Conservation (phyloP, 2,888 invertebrate genomes). For the Bruchidius siliquastri region DNA sequence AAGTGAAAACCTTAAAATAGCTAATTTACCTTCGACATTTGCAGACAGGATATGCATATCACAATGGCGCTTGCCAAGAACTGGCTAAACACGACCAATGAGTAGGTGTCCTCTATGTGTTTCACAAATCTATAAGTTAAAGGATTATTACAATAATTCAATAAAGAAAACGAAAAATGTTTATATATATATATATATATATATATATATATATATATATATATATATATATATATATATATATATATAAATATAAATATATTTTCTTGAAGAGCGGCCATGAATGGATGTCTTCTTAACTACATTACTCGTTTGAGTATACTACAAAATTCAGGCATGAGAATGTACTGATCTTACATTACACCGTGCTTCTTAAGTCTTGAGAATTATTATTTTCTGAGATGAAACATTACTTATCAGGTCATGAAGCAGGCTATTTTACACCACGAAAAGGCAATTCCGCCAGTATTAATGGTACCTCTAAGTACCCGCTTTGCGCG, state of each 20-base stretch:
- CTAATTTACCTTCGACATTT: slow-evolving; percentile 51
- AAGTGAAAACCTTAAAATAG: too few relatives aligned
- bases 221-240: too few relatives aligned
- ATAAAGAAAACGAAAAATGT: too few relatives aligned
- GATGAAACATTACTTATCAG: background rate
- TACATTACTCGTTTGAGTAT: too few relatives aligned
- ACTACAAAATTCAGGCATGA: too few relatives aligned
- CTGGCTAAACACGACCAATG: slow-evolving; percentile 45
- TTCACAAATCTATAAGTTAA: slow-evolving; percentile 35
- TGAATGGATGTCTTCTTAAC: too few relatives aligned
- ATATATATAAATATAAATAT: too few relatives aligned
- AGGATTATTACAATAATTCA: background rate
- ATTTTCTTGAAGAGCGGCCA: too few relatives aligned
- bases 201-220: too few relatives aligned
- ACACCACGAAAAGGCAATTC: background rate
- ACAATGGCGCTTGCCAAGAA: slow-evolving; percentile 48
- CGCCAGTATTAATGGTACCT: background rate
- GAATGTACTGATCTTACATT: background rate
- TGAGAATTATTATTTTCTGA: background rate
- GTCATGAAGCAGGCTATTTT: background rate
- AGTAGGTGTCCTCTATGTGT: slow-evolving; percentile 44
- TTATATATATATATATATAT: too few relatives aligned
- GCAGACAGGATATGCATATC: slow-evolving; percentile 51
- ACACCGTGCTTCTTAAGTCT: background rate
- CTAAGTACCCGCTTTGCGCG: background rate